A percentile compares a stretch with the other conserved stretches of the same genome.
Evolutionary conservation across 1,140 invertebrate species (phyloP).

Genomic region (Dendrolimus kikuchii): DNA sequence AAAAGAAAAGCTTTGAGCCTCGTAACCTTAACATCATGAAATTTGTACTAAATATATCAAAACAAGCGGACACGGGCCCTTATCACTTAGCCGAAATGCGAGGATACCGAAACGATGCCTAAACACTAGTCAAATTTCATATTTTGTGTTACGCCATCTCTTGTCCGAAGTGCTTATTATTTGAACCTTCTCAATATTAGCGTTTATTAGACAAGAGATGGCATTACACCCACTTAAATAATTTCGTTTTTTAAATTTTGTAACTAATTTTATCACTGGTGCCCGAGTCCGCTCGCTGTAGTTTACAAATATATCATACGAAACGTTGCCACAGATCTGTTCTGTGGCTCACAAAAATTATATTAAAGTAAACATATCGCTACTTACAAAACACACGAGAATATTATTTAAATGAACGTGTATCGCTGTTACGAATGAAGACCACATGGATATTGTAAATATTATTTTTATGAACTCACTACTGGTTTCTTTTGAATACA

Average conservation of each 20-base stretch:
- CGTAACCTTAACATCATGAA: constrained; percentile 71
- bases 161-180: constrained; percentile 3
- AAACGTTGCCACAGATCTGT: constrained; percentile 38
- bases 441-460: constrained; percentile 69
- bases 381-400: constrained; percentile 30
- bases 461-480: constrained; percentile 32
- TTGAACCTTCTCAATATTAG: neutral
- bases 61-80: constrained; percentile 54
- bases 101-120: constrained; percentile 68
- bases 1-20: constrained; percentile 71
- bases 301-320: constrained; percentile 65
- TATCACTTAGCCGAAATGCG: constrained; percentile 69
- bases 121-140: constrained; percentile 61
- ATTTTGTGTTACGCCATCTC: constrained; percentile 3
- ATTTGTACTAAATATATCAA: constrained; percentile 73
- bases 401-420: constrained; percentile 52
- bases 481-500: constrained; percentile 48
- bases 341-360: constrained; percentile 40
- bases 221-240: constrained; percentile 36
- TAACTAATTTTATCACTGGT: constrained; percentile 66
- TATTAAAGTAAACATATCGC: constrained; percentile 42
- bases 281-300: constrained; percentile 57
- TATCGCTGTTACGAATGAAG: constrained; percentile 65
- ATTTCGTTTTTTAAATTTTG: constrained; percentile 65
- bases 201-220: constrained; percentile 15